Base-by-base conservation (phyloP, 1,140 invertebrate species). In the Ceratosolen fusciceps region DNA sequence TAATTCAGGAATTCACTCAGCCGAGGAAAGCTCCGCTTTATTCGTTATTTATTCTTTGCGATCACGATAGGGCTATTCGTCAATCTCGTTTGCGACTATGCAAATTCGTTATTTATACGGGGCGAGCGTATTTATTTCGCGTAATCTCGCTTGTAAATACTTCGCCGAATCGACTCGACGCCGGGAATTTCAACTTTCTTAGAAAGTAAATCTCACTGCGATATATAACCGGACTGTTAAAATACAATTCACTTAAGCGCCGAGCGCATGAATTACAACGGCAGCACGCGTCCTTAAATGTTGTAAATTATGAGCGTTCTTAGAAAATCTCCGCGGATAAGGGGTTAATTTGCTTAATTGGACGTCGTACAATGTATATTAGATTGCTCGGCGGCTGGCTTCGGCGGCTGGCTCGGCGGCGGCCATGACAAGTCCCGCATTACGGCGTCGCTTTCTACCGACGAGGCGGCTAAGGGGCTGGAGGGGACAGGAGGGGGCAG, bases 201-300 rank as follows among this genome's bases (percentile, higher is more conserved):
- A 37, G 60, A 65, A 65, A 65, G 60, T 65, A 37, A 37, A 65
- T 65, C 60, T 1, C 31, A 37, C 34, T 65, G 16, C 37, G 37
- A 65, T 65, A 65, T 65, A 65, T 65, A 65, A 65, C 60, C 60
- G 37, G 31, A 65, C 31, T 65, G 60, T 65, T 65, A 65, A 65
- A 65, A 65, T 65, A 65, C 60, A 65, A 65, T 65, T 65, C 34
- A 37, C 60, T 65, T 65, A 37, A 65, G 31, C 60, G 37, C 60
- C 10, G 60, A 65, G 60, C n/a, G 31, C 31, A 65, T 37, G 60
- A 65, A 65, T 65, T 65, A 65, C 10, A 65, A n/a, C 60, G n/a
- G 60, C 60, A 65, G 34, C 31, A 7, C 19, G n/a, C n/a, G 31
- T 65, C 31, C 37, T 65, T 65, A n/a, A 65, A 65, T 65, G 14